phyloP scores from a whole-genome alignment of 2,888 invertebrate species.

The Operophtera brumata region DNA sequence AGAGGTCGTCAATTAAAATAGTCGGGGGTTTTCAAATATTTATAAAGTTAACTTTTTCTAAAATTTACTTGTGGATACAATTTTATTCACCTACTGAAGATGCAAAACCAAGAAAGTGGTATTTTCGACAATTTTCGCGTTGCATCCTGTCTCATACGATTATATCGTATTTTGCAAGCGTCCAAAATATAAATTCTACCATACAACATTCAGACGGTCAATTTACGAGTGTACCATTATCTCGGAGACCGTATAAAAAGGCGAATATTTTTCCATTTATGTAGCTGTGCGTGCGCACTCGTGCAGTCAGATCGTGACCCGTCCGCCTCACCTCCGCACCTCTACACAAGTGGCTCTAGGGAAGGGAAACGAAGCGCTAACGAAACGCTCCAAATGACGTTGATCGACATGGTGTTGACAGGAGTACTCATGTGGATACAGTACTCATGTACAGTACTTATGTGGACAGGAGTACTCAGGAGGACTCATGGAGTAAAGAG shows the following conservation, averaged over 20 bases:
- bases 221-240: conserved; percentile 31
- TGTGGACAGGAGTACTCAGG: too few species aligned
- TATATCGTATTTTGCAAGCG: neutral
- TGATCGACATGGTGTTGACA: too few species aligned
- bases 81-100: too few species aligned
- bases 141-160: neutral
- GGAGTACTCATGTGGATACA: too few species aligned
- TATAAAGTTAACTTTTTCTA: too few species aligned
- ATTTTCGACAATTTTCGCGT: neutral
- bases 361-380: conserved; percentile 16
- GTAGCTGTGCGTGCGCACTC: conserved; percentile 26
- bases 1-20: too few species aligned
- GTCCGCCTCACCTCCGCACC: conserved; percentile 19
- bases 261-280: conserved; percentile 30
- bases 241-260: conserved; percentile 26
- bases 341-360: conserved; percentile 6
- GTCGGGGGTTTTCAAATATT: too few species aligned
- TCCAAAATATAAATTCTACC: neutral
- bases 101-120: too few species aligned
- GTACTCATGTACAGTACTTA: too few species aligned
- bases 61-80: too few species aligned
- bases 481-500: too few species aligned
- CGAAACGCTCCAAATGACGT: conserved; percentile 3
- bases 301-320: conserved; percentile 37
- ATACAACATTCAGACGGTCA: conserved; percentile 13